Percentiles rank a stretch among this genome's conserved stretches.
Conservation (phyloP, 2,888 invertebrate species). For the Pachydiplax longipennis region DNA sequence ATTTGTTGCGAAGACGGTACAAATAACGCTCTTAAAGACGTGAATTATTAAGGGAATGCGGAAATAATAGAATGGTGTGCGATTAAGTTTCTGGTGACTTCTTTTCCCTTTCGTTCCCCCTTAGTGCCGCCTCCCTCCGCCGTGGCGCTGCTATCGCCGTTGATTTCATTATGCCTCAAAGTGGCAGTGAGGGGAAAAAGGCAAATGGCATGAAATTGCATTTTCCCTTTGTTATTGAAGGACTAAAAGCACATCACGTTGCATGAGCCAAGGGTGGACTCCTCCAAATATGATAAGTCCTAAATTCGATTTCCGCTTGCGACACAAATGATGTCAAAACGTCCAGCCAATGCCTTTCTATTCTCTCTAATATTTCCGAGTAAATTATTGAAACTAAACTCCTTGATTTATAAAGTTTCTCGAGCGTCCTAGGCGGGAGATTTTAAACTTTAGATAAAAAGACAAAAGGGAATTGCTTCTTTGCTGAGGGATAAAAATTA, state of each 20-base stretch:
- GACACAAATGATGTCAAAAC: conserved; percentile 42
- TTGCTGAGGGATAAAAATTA: too few relatives aligned
- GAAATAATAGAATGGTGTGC: too few relatives aligned
- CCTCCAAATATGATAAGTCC: conserved; percentile 36
- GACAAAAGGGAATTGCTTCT: too few relatives aligned
- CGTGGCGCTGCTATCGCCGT: background rate
- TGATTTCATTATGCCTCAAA: conserved; percentile 41
- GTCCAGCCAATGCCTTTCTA: conserved; percentile 9
- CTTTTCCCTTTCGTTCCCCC: background rate
- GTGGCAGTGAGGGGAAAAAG: conserved; percentile 30
- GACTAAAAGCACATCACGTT: conserved; percentile 43
- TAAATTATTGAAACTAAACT: too few relatives aligned
- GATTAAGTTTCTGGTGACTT: too few relatives aligned
- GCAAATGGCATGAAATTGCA: conserved; percentile 42
- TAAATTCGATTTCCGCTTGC: conserved; percentile 26
- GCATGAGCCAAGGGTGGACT: conserved; percentile 39
- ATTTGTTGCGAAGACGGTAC: too few relatives aligned
- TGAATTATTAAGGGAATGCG: too few relatives aligned
- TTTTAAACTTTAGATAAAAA: too few relatives aligned
- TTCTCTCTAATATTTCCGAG: background rate
- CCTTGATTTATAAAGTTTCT: too few relatives aligned
- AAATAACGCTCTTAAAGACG: too few relatives aligned
- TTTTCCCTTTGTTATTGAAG: conserved; percentile 44
- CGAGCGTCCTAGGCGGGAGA: too few relatives aligned
- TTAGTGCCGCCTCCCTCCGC: background rate